Percentiles rank a stretch among this genome's conserved stretches.
phyloP scores from a whole-genome alignment of 2,888 invertebrate species.

The Xylota sylvarum region DNA sequence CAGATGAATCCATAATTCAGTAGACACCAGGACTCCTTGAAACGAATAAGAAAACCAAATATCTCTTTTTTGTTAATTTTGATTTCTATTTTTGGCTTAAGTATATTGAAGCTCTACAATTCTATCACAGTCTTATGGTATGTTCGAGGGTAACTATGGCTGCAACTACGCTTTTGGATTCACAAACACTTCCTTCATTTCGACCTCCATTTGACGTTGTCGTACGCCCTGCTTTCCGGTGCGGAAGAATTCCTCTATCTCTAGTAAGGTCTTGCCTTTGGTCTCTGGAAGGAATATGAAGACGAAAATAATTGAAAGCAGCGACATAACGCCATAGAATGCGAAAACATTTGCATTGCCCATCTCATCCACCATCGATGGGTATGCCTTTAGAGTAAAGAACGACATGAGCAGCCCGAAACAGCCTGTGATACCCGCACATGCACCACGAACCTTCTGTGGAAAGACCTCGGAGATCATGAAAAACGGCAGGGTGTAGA shows the following conservation, averaged over 20 bases:
- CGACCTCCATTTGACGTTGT: slow-evolving; percentile 78
- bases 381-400: slow-evolving; percentile 88
- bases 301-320: slow-evolving; percentile 87
- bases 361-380: slow-evolving; percentile 87
- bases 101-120: neutral
- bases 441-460: slow-evolving; percentile 87
- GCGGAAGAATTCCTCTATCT: slow-evolving; percentile 87
- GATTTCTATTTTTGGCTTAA: slow-evolving; percentile 17
- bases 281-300: slow-evolving; percentile 89
- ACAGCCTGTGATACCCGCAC: slow-evolving; percentile 89
- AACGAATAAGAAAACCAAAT: too few relatives aligned
- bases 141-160: neutral
- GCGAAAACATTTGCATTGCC: slow-evolving; percentile 88
- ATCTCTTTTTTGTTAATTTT: neutral
- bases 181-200: slow-evolving; percentile 80
- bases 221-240: slow-evolving; percentile 72
- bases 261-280: slow-evolving; percentile 88
- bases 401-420: slow-evolving; percentile 88
- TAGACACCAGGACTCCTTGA: too few relatives aligned
- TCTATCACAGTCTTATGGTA: slow-evolving; percentile 57
- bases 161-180: slow-evolving; percentile 56
- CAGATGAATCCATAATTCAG: too few relatives aligned
- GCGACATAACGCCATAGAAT: slow-evolving; percentile 87
- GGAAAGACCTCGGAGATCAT: slow-evolving; percentile 91
- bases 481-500: slow-evolving; percentile 89